Conservation (phyloP, 2,888 invertebrate genomes). For the Argyra leucocephala region DNA sequence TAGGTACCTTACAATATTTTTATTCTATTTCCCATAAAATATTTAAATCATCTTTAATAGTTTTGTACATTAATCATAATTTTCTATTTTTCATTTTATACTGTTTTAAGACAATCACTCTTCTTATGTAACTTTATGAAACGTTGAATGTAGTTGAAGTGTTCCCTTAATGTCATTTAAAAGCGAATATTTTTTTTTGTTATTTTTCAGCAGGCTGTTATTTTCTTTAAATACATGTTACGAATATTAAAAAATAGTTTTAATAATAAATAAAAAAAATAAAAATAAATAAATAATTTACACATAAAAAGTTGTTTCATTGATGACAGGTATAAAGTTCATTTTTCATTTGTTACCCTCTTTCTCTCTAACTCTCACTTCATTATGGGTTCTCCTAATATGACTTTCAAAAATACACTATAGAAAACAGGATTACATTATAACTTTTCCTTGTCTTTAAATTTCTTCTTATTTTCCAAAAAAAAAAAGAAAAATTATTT, state of each 20-base stretch:
- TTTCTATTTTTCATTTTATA: neutral
- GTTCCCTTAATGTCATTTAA: too few relatives aligned
- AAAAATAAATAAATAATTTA: neutral
- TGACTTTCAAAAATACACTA: neutral
- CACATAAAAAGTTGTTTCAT: neutral
- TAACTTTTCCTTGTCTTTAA: too few relatives aligned
- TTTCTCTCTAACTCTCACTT: neutral
- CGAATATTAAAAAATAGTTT: neutral
- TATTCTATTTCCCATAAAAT: neutral
- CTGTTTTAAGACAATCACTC: too few relatives aligned
- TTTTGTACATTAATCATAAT: constrained; percentile 1
- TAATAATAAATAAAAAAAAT: neutral
- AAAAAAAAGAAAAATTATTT: too few relatives aligned
- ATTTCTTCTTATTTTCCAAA: too few relatives aligned
- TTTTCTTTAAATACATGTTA: neutral
- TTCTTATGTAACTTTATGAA: too few relatives aligned
- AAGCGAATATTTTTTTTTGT: too few relatives aligned
- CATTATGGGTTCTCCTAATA: neutral
- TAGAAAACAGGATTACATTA: neutral
- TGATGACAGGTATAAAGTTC: neutral
- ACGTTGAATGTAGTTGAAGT: too few relatives aligned
- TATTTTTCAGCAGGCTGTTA: neutral
- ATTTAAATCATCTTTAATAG: neutral
- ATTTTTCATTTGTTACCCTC: neutral
- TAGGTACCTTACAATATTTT: neutral